Base-by-base conservation (phyloP, 2,888 invertebrate genomes). In the Clostera curtula region DNA sequence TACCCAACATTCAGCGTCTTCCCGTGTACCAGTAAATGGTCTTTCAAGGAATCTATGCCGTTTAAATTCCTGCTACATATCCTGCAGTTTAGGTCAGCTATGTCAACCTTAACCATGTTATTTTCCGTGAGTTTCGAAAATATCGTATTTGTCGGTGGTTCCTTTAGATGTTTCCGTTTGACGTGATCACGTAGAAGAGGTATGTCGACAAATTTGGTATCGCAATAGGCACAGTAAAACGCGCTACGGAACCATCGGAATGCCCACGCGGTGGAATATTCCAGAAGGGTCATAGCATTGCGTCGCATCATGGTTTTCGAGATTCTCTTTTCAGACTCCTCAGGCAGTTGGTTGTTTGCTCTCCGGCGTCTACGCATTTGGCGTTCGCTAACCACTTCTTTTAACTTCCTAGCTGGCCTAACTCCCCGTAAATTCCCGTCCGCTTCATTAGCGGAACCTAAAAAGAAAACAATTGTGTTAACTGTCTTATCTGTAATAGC, bases 81-180 rank as follows among this genome's bases (percentile, higher is more conserved):
- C 18, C 66, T 66, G 48, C 83, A 83, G 8, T 41, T 50, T 4
- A 82, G 52, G 25, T 68, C 53, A 0, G 65, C 52, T 12, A 80
- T 56, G 18, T 83, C 82, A n/a, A 82, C 56, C 60, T 83, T 83
- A 2, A 82, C 56, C 76, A 79, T 72, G 36, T 80, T 82, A 36
- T 80, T 80, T 55, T 80, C 80, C 2, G 59, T 72, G 2, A 82
- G 45, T 43, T 83, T 83, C 0, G 72, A 50, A 36, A 82, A 83
- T 8, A 83, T 51, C 32, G 40, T 62, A 24, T 65, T 62, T 0
- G 71, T 70, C 0, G 74, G 75, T 1, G 42, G 26, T 24, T 68
- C 63, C 12, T 55, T 49, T 10, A 68, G 31, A 34, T 82, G 82
- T n/a, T 41, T 45, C 1, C 11, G 18, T 26, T 40, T 40, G 1